Conservation (phyloP, 2,113 vertebrate genomes). For the Cyanistes caeruleus region DNA sequence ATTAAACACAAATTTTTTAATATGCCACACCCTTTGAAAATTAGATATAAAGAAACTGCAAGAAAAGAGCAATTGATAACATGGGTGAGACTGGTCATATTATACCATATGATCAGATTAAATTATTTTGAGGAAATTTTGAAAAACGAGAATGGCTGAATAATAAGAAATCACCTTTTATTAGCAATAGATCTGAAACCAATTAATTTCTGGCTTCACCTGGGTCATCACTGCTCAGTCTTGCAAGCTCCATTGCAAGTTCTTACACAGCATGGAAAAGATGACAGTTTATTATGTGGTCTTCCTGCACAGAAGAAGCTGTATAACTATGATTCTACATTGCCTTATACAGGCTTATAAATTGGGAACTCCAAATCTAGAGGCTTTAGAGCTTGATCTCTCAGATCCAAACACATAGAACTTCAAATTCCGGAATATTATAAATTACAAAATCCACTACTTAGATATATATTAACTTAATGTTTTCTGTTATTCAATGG, state of each 20-base stretch:
- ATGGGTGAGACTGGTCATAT: background rate
- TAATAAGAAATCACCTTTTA: background rate
- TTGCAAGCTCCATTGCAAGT: background rate
- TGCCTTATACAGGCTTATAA: background rate
- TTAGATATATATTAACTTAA: background rate
- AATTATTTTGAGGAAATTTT: background rate
- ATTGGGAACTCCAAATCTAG: background rate
- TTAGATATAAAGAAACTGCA: background rate
- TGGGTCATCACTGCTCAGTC: background rate
- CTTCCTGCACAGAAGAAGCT: background rate
- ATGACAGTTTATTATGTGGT: background rate
- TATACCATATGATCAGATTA: background rate
- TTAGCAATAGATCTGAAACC: background rate
- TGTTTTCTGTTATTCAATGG: background rate
- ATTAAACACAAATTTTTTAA: background rate
- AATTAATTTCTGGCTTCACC: background rate
- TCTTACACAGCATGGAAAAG: background rate
- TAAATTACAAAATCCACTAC: background rate
- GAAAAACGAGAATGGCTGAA: rapidly evolving
- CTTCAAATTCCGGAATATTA: background rate
- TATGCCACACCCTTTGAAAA: background rate
- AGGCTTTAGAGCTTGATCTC: background rate
- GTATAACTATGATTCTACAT: background rate
- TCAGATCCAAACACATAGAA: background rate
- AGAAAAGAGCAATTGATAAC: background rate